Evolutionary conservation across 2,888 invertebrate species (phyloP).

Genomic region (Candidula unifasciata): DNA sequence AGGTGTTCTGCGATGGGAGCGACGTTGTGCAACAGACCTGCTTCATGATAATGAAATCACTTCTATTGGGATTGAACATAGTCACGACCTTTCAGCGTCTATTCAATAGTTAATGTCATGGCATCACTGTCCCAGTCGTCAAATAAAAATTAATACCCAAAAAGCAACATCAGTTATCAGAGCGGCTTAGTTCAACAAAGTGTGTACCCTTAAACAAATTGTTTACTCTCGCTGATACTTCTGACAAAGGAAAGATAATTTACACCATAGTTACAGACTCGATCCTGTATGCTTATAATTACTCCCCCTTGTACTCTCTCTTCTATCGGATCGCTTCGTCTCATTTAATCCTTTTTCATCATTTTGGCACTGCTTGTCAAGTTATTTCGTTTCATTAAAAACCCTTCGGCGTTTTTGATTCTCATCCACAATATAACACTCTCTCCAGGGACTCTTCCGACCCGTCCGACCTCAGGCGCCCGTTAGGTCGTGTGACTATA

Average conservation of each 20-base stretch:
- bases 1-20: too few relatives aligned
- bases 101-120: background rate
- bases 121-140: background rate
- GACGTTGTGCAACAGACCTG: too few relatives aligned
- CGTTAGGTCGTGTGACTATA: slow-evolving; percentile 13
- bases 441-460: slow-evolving; percentile 21
- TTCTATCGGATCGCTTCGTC: slow-evolving; percentile 13
- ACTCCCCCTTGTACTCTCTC: slow-evolving; percentile 14
- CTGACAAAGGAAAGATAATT: slow-evolving; percentile 31
- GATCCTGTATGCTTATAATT: slow-evolving; percentile 14
- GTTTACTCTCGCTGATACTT: background rate
- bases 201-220: slow-evolving; percentile 26
- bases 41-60: too few relatives aligned
- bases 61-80: too few relatives aligned
- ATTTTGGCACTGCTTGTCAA: slow-evolving; percentile 37
- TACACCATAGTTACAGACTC: slow-evolving; percentile 12
- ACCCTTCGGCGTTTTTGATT: slow-evolving; percentile 41
- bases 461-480: slow-evolving; percentile 21
- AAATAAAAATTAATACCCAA: slow-evolving; percentile 42
- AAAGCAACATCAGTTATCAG: background rate
- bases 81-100: background rate
- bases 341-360: slow-evolving; percentile 37
- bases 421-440: slow-evolving; percentile 10
- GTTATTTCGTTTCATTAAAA: slow-evolving; percentile 44
- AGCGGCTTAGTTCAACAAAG: slow-evolving; percentile 4